Evolutionary conservation across 2,888 invertebrate species (phyloP).

Genomic region (Drosophila kuntzei): DNA sequence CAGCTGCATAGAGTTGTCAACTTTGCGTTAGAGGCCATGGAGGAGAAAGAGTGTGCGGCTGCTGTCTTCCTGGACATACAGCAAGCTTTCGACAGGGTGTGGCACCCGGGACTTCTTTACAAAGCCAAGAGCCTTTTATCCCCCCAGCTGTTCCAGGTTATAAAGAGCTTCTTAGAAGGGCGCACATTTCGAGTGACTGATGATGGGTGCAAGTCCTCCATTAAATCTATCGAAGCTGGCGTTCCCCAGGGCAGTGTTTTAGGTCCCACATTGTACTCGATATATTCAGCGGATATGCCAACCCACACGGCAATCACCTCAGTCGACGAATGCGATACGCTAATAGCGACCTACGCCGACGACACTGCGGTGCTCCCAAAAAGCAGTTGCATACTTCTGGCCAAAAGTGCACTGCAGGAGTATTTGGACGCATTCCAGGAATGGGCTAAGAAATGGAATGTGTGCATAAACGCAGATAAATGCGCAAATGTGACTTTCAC

Average conservation of each 20-base stretch:
- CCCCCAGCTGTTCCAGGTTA: neutral
- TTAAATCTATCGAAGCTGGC: neutral
- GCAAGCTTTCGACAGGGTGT: constrained; percentile 1
- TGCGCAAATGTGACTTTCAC: too few relatives aligned
- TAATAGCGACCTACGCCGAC: too few relatives aligned
- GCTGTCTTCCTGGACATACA: neutral
- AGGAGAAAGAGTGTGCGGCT: neutral
- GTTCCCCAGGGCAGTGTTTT: neutral
- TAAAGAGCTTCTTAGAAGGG: neutral
- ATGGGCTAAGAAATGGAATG: too few relatives aligned
- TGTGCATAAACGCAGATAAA: too few relatives aligned
- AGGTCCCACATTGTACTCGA: neutral
- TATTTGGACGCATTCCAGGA: too few relatives aligned
- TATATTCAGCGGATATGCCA: too few relatives aligned
- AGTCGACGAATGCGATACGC: too few relatives aligned
- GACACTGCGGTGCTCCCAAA: too few relatives aligned
- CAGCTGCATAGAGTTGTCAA: neutral
- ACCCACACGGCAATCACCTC: too few relatives aligned
- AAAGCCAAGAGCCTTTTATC: neutral
- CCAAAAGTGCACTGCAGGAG: too few relatives aligned
- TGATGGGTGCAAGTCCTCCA: neutral
- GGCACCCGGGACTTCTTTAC: neutral
- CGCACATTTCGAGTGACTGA: too few relatives aligned
- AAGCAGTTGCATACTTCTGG: too few relatives aligned
- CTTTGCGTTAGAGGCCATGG: neutral